Base-by-base conservation (phyloP, 2,113 vertebrate species). In the Pterophyllum scalare region DNA sequence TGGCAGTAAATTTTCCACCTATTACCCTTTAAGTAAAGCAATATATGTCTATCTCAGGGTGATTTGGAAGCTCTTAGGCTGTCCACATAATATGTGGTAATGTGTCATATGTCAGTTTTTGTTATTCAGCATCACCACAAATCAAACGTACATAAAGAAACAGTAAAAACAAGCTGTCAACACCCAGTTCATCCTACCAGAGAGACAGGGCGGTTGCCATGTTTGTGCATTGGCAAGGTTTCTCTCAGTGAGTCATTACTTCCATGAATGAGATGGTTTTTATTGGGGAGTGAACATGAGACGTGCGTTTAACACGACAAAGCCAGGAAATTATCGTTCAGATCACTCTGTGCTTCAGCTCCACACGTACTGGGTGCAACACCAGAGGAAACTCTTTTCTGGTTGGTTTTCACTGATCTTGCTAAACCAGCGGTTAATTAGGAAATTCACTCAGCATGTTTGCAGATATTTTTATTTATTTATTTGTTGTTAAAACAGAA, bases 221-320 rank as follows among this genome's bases (percentile, higher is more conserved):
- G 54, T 26, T 59, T 13, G 52, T 43, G 43, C 15, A 0, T 9
- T 70, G 46, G 75, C 43, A 4, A 28, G 22, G 22, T 5, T 46
- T 10, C 15, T 7, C 26, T 20, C 82, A 43, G 74, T 70, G 75
- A 79, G 60, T 86, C 77, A 72, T 22, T 74, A 38, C 26, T 80
- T 72, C 77, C 83, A 61, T 1, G 3, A 75, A 5, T 5, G 28
- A 12, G 24, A 35, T 5, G 9, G 13, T 24, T 78, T 81, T 57
- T 54, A 59, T 81, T 79, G 4, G 70, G 9, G 67, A 26, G n/a
- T n/a, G 0, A 70, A 52, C 0, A 20, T 38, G 20, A 33, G 1
- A 22, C 11, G 26, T 24, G 49, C 77, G 9, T 35, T 10, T 6
- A 33, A 74, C 46, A 38, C 24, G 7, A 82, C 80, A 83, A 80